Evolutionary conservation across 1,140 invertebrate species (phyloP), one percentile per base, ranked within the genome.

Genomic region (Steinernema feltiae): DNA sequence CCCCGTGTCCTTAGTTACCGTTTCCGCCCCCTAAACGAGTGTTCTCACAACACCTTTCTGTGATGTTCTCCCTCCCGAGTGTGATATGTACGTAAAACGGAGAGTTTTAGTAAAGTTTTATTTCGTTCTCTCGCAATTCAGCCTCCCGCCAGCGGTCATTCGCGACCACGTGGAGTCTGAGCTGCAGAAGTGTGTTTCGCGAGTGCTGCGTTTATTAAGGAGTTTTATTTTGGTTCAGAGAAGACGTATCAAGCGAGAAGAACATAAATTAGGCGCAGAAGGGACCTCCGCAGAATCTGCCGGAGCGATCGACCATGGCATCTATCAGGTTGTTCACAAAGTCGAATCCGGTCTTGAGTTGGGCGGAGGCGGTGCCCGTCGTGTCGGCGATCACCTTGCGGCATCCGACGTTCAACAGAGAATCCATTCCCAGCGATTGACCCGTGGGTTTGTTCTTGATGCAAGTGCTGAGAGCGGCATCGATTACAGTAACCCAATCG

Each of bases 311-410:
- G 48, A 86, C 84, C 84, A 85, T 85, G 15, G 85, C 83, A 72
- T 85, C 84, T 35, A 85, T 84, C 21, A 85, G 73, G 73, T 85
- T 85, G 78, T 85, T 85, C 18, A 85, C 82, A 69, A 85, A 85
- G 41, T 85, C 84, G 72, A 85, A 85, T 18, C 84, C 84, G 41
- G 84, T 85, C 73, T 86, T 86, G 17, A 85, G 76, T 63, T 85
- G 84, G 32, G 78, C 48, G 1, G 83, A 73, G 30, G 85, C 84
- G 27, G 79, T 79, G 48, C 84, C 84, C 48, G 83, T 82, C 7
- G 83, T 82, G 74, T 85, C 84, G 46, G 84, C 85, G 53, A 85
- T 85, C 21, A 85, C 83, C 72, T 85, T 85, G 35, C 84, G 72
- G 72, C 84, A 85, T 27, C 84, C 84, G 53, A 85, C 84, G 72